Evolutionary conservation across 1,140 invertebrate genomes (phyloP), one percentile per base, ranked within the genome.

Genomic region (Solenopsis invicta): DNA sequence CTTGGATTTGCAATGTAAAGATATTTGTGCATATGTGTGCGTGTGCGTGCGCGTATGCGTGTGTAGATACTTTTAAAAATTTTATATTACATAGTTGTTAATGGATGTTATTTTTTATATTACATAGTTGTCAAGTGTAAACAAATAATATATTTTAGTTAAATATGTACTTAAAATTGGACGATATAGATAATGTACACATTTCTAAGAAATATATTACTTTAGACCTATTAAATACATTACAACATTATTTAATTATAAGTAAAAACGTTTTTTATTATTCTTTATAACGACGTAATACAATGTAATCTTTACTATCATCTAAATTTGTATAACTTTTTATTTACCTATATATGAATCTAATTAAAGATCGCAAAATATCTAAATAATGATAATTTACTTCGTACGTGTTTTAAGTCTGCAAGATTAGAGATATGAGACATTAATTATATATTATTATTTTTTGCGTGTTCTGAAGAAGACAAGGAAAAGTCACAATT

Each of bases 371-470:
- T 16, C 8, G 9, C 2, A 12, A 62, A 16, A 62, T 34, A 34
- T 0, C 6, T 37, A 18, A 29, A 34, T 34, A 64, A 37, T 34
- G 24, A 34, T 62, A 1, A 62, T 18, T 62, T n/a, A 1, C 13
- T 37, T 61, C 4, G 52, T 34, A 12, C 4, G 16, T 18, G 12
- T 61, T 61, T 4, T 29, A 13, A 41, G 74, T 64, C 12, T 1
- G 8, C 16, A 18, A 69, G 62, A 61, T 16, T 16, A 24, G 10
- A 61, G 41, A 62, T 48, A 62, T 41, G 8, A 41, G 34, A 75
- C 37, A 72, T 9, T 12, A 48, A 78, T 85, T 59, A 74, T n/a
- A 74, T 50, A 21, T 62, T 1, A 41, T 61, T 61, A 54, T 6
- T 54, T 8, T n/a, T n/a, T n/a, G 5, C 29, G 29, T 29, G 29